phyloP scores from a whole-genome alignment of 2,113 vertebrate genomes.

The Labeo catla region DNA sequence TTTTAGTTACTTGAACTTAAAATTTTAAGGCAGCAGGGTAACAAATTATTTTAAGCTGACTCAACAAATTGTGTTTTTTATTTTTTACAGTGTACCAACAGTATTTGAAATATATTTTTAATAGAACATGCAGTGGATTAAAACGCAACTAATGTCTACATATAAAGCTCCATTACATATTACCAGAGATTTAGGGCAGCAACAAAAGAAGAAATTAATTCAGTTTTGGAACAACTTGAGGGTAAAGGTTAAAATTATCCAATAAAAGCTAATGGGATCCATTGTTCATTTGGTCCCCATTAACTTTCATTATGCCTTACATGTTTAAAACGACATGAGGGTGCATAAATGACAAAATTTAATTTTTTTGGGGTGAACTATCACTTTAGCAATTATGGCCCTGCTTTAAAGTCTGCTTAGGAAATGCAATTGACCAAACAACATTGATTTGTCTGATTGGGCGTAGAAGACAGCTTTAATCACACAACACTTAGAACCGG shows the following conservation, averaged over 20 bases:
- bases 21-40: too few species aligned
- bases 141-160: too few species aligned
- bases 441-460: constrained; percentile 43
- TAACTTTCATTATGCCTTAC: background rate
- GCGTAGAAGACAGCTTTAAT: constrained; percentile 47
- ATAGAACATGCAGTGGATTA: too few species aligned
- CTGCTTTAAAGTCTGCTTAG: background rate
- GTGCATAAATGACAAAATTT: too few species aligned
- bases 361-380: background rate
- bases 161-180: too few species aligned
- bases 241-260: background rate
- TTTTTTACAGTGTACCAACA: too few species aligned
- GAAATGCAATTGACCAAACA: constrained; percentile 1
- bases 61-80: too few species aligned
- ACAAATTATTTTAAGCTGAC: too few species aligned
- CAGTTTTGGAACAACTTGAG: background rate
- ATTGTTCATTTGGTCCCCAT: background rate
- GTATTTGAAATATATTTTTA: background rate
- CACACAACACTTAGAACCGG: constrained; percentile 33
- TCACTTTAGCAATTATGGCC: background rate
- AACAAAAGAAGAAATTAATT: background rate
- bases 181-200: too few species aligned
- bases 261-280: background rate
- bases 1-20: too few species aligned
- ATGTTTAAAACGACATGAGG: too few species aligned